Evolutionary conservation across 2,888 invertebrate species (phyloP), one percentile per base, ranked within the genome.

Genomic region (Labia minor): DNA sequence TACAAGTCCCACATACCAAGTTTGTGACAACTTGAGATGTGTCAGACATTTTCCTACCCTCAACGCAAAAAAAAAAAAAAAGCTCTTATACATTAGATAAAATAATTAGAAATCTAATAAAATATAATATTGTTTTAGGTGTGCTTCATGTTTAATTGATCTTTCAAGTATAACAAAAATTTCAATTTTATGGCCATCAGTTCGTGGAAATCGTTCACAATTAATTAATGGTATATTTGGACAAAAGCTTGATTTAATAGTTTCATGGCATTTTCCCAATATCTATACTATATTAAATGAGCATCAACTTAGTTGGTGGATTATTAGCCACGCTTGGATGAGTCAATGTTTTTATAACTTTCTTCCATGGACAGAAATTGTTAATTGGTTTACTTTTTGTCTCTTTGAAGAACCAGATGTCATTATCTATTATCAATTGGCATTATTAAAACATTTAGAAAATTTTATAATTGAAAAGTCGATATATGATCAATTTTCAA

Each of bases 361-460:
- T 6, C 70, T 69, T 4, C 66, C 67, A 11, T 70, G 70, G 70
- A 21, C 63, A 6, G 68, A 70, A 26, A 68, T 70, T 10, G 69
- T 67, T 16, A 66, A 69, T 1, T 70, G 70, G 70, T 6, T 69
- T 21, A 61, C 61, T 14, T 16, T 68, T 6, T 37, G 65, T 21
- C 26, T 68, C 1, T 62, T 69, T 4, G 65, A 68, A 21, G 68
- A 66, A 11, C 62, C 67, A n/a, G 69, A 70, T n/a, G 65, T 66
- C 14, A 33, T 19, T 11, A n/a, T 70, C 3, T 70, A 70, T 63
- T 70, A 65, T 49, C 67, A 69, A 16, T 62, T 68, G 1, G 65
- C 67, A 19, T 33, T 70, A 19, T 61, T 70, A 6, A 66, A 66
- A 26, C 67, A 70, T 33, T 61, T 68, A 61, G 65, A 70, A 61